These are phyloP conservation scores for Conus ventricosus DNA, from an alignment of 1,140 invertebrate species.

Conservation along the genomic window DNA sequence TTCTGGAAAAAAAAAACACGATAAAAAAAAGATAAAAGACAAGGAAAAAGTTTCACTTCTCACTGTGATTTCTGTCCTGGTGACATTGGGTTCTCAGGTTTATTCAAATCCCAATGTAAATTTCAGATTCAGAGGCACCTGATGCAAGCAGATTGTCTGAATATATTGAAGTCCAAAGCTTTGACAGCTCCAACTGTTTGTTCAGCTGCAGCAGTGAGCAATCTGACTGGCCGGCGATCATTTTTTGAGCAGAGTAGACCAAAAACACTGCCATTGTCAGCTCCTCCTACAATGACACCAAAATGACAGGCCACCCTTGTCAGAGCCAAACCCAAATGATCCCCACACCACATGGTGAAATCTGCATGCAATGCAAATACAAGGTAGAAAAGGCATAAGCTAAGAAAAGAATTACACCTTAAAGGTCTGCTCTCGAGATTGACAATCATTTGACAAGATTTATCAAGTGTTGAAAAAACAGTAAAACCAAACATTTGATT, in stretches of 20 bases:
- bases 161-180: slow-evolving; percentile 93
- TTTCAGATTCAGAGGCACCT: slow-evolving; percentile 93
- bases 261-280: slow-evolving; percentile 90
- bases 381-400: not conserved
- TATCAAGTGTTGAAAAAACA: not conserved
- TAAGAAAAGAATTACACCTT: no score
- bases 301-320: slow-evolving; percentile 75
- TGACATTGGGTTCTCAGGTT: slow-evolving; percentile 90
- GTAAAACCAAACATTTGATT: no score
- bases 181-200: slow-evolving; percentile 91
- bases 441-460: no score
- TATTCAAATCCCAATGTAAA: slow-evolving; percentile 98
- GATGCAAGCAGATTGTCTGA: slow-evolving; percentile 91
- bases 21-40: no score
- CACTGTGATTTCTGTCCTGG: slow-evolving; percentile 86
- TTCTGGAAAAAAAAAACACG: no score
- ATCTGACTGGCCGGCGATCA: slow-evolving; percentile 79
- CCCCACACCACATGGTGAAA: slow-evolving; percentile 96
- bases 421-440: no score
- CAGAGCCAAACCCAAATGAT: slow-evolving; percentile 76
- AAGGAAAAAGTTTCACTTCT: not conserved
- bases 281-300: slow-evolving; percentile 91
- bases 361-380: slow-evolving; percentile 75
- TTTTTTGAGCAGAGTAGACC: slow-evolving; percentile 88
- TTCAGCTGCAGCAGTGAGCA: slow-evolving; percentile 82